Percentiles rank a stretch among this genome's conserved stretches.
Conservation (phyloP, 2,113 vertebrate genomes). For the Plestiodon gilberti region DNA sequence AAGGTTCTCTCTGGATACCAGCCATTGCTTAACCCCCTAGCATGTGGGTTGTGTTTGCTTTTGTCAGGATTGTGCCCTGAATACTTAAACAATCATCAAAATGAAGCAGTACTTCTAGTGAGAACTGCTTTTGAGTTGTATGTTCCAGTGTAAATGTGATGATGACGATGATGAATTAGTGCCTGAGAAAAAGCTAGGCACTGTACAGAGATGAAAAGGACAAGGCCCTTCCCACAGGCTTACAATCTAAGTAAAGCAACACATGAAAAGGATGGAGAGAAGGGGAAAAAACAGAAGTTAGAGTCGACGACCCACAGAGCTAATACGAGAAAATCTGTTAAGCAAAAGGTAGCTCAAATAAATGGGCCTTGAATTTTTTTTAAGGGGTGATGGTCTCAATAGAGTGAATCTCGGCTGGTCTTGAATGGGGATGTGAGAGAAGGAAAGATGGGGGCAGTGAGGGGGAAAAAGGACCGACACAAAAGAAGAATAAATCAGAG, state of each 20-base stretch:
- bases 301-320: background rate
- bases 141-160: background rate
- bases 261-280: background rate
- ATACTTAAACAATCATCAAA: slow-evolving; percentile 52
- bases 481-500: background rate
- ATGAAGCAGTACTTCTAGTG: background rate
- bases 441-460: background rate
- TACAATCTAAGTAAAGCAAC: background rate
- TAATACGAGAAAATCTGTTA: background rate
- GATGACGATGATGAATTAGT: background rate
- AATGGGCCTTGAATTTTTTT: background rate
- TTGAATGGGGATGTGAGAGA: background rate
- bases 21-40: background rate
- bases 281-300: background rate
- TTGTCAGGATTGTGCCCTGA: background rate
- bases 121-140: background rate
- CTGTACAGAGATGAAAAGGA: background rate
- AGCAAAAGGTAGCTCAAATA: background rate
- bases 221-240: background rate
- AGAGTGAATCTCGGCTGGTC: background rate
- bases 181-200: background rate
- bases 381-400: background rate
- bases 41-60: background rate
- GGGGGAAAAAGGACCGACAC: background rate
- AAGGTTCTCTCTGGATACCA: background rate